Evolutionary conservation across 2,797 vertebrate species (phyloP), one percentile per base, ranked within the genome.

Genomic region (Ambastaia sidthimunki): DNA sequence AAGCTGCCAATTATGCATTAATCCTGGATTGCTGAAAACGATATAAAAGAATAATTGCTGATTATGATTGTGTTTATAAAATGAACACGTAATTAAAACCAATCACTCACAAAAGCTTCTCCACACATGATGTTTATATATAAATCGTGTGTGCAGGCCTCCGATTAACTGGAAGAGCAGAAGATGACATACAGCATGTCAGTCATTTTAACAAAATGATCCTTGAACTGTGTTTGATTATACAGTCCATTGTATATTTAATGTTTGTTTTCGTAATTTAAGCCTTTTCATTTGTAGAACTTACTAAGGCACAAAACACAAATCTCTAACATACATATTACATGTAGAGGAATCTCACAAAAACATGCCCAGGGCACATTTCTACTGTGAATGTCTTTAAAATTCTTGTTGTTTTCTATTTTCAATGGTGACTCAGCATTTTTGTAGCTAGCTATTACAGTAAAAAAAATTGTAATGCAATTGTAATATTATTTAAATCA

Each of bases 71-170:
- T 74, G 63, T 74, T 60, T 12, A 59, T 69, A 59, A 68, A 80
- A 74, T 74, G 48, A 60, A 68, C 18, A 37, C 50, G 41, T 68
- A 80, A 80, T 74, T 80, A 74, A 59, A 74, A 37, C 16, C 54
- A 74, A 69, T 74, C 71, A 68, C 37, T 25, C n/a, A 41, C 54
- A 67, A 74, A 80, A 74, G 48, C 63, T 25, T 73, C 37, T 59
- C 37, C 37, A 67, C 54, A 73, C 73, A 73, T 57, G 12, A 67
- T 18, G 41, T 23, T 23, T 1, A 44, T 59, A 68, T 6, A 50
- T 41, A 74, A 80, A 68, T 73, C 2, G 73, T 16, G n/a, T 15
- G 66, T 23, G 9, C 23, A 50, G n/a, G 25, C 6, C 9, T 19
- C 16, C 37, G 55, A 66, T 66, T 37, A 19, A 54, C 28, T 18